Evolutionary conservation across 2,888 invertebrate species (phyloP).

Genomic region (Ephialtes manifestator): DNA sequence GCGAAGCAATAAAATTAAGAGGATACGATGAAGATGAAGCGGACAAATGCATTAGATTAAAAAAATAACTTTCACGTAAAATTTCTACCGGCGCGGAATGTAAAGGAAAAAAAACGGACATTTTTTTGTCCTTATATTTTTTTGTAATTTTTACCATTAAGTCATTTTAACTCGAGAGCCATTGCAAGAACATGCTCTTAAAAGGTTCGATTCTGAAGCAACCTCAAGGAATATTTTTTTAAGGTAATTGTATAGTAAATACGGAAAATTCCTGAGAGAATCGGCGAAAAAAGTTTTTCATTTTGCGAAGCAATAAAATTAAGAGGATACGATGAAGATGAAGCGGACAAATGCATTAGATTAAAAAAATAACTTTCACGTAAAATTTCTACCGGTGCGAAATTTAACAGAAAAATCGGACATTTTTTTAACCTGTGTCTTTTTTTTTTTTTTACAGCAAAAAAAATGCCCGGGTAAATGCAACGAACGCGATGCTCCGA

Average conservation of each 20-base stretch:
- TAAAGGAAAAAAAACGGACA: too few relatives aligned
- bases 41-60: not conserved
- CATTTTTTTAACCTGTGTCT: not conserved
- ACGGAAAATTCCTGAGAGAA: too few relatives aligned
- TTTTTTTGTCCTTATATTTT: too few relatives aligned
- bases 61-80: not conserved
- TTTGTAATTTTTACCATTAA: too few relatives aligned
- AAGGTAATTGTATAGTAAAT: too few relatives aligned
- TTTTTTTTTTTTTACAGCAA: not conserved
- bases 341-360: not conserved
- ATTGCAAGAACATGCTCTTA: too few relatives aligned
- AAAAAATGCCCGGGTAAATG: constrained; percentile 29
- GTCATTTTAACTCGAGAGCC: too few relatives aligned
- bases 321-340: not conserved
- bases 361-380: not conserved
- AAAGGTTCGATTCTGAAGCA: too few relatives aligned
- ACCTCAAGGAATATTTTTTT: too few relatives aligned
- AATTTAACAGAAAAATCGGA: not conserved
- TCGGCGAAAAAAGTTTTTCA: not conserved
- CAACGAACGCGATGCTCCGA: constrained; percentile 49
- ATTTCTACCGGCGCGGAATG: too few relatives aligned
- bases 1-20: not conserved
- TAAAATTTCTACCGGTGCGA: not conserved
- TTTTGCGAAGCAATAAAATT: not conserved
- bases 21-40: not conserved